Evolutionary conservation across 2,113 vertebrate species (phyloP), one percentile per base, ranked within the genome.

Genomic region (Sander lucioperca): DNA sequence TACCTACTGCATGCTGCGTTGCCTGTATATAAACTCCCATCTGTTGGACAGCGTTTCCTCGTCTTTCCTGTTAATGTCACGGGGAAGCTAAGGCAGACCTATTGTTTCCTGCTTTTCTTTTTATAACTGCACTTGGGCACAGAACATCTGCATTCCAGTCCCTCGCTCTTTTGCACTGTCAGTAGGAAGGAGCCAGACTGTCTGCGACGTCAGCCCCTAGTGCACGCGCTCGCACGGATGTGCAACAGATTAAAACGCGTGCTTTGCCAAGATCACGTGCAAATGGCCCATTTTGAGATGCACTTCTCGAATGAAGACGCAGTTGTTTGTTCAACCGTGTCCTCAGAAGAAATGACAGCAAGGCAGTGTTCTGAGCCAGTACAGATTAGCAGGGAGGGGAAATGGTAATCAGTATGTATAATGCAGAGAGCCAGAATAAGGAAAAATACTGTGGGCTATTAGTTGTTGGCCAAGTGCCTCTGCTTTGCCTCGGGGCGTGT

Each of bases 181-280:
- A 87, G 78, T 74, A 79, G 89, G 91, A 93, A 91, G 91, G 93
- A 92, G 92, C 79, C 91, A 80, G 84, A 62, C 79, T 83, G 90
- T 92, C 91, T 93, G 86, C 73, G 14, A 48, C 23, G 19, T 62
- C 74, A 47, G 11, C 78, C 83, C 80, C 73, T 25, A 23, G 50
- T 3, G 71, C 85, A 67, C 67, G 57, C 39, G 27, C 75, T 74
- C 79, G 36, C 83, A 74, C 65, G 19, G 56, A 70, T 62, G 56
- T 15, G 43, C 76, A 43, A 11, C 14, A 19, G 65, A 48, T 21
- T 62, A 51, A 69, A 82, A 58, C 7, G 27, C 25, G 57, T 50
- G 36, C 58, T 77, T 58, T 54, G 73, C 48, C 50, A 19, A 56
- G 43, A 76, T 86, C 74, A 45, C 76, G 65, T 86, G 66, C 79